Percentiles rank a stretch among this genome's conserved stretches.
Evolutionary conservation across 2,113 vertebrate species (phyloP).

Genomic region (Alethe castanea): DNA sequence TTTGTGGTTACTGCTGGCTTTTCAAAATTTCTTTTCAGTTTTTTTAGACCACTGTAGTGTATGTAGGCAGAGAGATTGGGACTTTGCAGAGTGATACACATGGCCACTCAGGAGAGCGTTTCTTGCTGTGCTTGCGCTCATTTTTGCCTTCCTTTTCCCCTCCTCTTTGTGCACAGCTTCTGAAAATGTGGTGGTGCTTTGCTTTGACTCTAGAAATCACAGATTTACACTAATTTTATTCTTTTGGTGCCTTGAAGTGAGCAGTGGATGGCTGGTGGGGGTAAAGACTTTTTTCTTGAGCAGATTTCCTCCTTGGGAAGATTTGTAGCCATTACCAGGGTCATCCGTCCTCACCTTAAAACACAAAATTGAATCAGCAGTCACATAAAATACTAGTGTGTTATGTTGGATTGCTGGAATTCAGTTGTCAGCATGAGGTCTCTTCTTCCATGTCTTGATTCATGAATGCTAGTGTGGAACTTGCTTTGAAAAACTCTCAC

Average conservation of each 20-base stretch:
- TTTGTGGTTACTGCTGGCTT: not conserved
- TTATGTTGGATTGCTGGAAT: not conserved
- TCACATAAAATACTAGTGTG: not conserved
- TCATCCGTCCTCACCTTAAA: not conserved
- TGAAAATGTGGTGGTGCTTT: not conserved
- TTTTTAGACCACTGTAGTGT: not conserved
- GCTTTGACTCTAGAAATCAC: not conserved
- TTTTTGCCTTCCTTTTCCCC: not conserved
- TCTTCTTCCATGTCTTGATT: not conserved
- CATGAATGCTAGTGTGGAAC: not conserved
- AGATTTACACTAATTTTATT: not conserved
- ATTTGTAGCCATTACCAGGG: not conserved
- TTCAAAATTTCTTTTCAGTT: not conserved
- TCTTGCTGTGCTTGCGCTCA: not conserved
- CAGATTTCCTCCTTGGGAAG: not conserved
- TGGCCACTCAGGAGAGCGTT: not conserved
- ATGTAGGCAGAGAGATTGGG: not conserved
- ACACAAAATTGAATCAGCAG: not conserved
- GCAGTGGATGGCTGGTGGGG: not conserved
- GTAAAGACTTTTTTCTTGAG: not conserved
- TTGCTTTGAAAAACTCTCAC: not conserved
- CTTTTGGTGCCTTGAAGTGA: not conserved
- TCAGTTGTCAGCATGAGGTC: not conserved
- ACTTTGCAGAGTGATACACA: fast-evolving
- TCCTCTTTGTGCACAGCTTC: not conserved